Base-by-base conservation (phyloP, 2,113 vertebrate species). In the Dipodomys merriami region DNA sequence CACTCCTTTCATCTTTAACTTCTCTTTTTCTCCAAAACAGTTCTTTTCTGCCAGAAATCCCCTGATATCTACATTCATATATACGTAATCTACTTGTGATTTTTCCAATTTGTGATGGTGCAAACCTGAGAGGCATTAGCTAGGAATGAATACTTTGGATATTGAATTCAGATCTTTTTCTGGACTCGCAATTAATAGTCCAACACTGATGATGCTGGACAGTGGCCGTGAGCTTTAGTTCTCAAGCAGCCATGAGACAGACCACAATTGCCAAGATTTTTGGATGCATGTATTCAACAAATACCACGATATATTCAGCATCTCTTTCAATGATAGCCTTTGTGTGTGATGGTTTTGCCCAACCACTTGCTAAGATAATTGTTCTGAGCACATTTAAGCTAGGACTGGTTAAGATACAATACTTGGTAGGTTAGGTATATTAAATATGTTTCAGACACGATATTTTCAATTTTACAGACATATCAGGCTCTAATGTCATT, bases 1-100 rank as follows among this genome's bases (percentile, higher is more conserved):
- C 80, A 49, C 80, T 83, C 29, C 18, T 23, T 81, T 94, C 67
- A 88, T 16, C 46, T 94, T 80, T 74, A 79, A 30, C 20, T 85
- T 88, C 23, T 83, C 27, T 85, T 67, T 88, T 84, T n/a, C 53
- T 73, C 33, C 49, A 88, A 84, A 68, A 72, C 2, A 93, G 23
- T 12, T 93, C 10, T 89, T 93, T 76, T 49, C 49, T 49, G n/a
- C 30, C 25, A 90, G 64, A 44, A 13, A 78, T 93, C 86, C 57
- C 6, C 46, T 82, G 29, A 78, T 3, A 83, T 12, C 35, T 29
- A n/a, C 33, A 76, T 71, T 46, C 11, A 23, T n/a, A 30, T 76
- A 33, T 2, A 83, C 29, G 35, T 68, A 7, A 20, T 76, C 65
- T n/a, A 39, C n/a, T 77, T 76, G 57, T 11, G 10, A 35, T 49